Evolutionary conservation across 2,888 invertebrate species (phyloP).

Genomic region (Dasysyrphus albostriatus): DNA sequence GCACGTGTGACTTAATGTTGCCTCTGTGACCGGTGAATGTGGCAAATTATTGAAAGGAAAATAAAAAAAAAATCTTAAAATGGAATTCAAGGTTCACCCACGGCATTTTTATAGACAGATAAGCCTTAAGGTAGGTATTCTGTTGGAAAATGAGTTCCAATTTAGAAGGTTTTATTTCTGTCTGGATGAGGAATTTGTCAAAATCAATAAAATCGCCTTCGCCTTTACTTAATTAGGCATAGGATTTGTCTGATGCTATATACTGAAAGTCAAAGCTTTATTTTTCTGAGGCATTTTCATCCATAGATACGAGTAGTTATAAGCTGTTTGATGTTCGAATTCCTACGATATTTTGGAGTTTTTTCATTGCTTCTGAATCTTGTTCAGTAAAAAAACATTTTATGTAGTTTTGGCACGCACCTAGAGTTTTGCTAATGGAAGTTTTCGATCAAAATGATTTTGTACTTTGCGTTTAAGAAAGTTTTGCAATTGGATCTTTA

Average conservation of each 20-base stretch:
- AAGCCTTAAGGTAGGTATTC: neutral
- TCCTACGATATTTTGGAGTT: too few species aligned
- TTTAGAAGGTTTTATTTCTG: constrained; percentile 25
- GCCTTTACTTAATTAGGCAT: neutral
- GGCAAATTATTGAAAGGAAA: constrained; percentile 63
- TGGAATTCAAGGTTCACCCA: constrained; percentile 27
- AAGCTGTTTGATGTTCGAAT: too few species aligned
- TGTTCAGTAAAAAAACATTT: too few species aligned
- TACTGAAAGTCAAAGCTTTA: neutral
- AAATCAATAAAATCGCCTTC: neutral
- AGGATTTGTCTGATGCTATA: constrained; percentile 1
- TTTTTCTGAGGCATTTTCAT: neutral
- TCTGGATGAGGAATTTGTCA: constrained; percentile 40
- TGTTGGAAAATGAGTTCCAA: neutral
- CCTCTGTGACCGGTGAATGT: constrained; percentile 32
- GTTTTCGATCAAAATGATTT: too few species aligned
- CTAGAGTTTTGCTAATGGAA: too few species aligned
- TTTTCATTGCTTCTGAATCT: too few species aligned
- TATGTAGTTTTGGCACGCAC: too few species aligned
- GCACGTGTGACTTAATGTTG: constrained; percentile 67
- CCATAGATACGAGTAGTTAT: too few species aligned
- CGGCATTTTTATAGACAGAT: neutral
- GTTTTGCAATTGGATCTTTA: too few species aligned
- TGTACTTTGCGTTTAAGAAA: too few species aligned
- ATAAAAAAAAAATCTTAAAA: neutral